Evolutionary conservation across 2,888 invertebrate species (phyloP).

Genomic region (Sinotaia quadrata): DNA sequence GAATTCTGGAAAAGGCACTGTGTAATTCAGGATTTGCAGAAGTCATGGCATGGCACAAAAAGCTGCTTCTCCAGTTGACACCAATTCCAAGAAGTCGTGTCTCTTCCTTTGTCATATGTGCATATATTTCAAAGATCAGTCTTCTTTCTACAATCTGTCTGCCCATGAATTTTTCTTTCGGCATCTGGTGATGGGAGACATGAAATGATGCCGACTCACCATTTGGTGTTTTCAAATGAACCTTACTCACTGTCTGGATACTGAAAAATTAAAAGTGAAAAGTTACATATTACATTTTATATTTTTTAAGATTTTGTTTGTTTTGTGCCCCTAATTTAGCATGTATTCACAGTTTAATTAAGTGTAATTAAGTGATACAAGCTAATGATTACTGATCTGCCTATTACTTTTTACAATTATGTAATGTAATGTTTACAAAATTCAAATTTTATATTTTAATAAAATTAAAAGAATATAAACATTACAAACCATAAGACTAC

Average conservation of each 20-base stretch:
- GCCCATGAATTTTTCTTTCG: background rate
- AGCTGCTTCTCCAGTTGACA: background rate
- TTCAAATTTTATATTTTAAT: too few species aligned
- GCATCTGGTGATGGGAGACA: background rate
- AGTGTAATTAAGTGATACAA: too few species aligned
- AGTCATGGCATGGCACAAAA: background rate
- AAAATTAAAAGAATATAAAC: too few species aligned
- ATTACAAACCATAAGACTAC: too few species aligned
- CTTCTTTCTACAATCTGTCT: background rate
- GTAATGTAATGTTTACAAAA: too few species aligned
- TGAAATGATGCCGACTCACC: background rate
- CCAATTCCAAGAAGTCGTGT: conserved; percentile 1
- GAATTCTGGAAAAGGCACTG: background rate
- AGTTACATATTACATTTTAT: background rate
- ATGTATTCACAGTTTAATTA: too few species aligned
- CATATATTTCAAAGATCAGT: background rate
- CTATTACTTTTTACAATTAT: too few species aligned
- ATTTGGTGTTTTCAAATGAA: background rate
- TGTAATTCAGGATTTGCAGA: background rate
- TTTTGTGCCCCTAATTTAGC: too few species aligned
- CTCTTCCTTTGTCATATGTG: background rate
- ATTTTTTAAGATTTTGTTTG: too few species aligned
- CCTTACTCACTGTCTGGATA: background rate
- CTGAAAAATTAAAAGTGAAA: background rate
- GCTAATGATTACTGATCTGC: too few species aligned